Percentiles rank a stretch among this genome's conserved stretches.
These are phyloP conservation scores for Himalopsyche anomala DNA, from an alignment of 2,888 invertebrate species.

Conservation along the genomic window DNA sequence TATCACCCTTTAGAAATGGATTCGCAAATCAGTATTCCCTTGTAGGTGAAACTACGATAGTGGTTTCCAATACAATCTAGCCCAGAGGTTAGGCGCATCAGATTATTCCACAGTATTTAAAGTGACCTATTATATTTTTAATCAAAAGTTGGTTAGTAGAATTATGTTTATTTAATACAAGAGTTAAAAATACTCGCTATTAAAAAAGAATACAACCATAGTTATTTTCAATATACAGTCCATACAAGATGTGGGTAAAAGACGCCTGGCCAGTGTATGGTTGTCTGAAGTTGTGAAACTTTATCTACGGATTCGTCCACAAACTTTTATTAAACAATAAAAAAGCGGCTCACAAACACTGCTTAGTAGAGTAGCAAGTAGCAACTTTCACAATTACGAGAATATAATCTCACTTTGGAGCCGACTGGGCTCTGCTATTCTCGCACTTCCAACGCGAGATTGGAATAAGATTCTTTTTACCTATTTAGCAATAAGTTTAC, in stretches of 20 bases:
- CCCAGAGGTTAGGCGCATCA: too few species aligned
- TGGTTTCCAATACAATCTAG: too few species aligned
- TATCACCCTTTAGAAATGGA: too few species aligned
- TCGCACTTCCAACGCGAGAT: not conserved
- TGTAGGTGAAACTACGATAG: too few species aligned
- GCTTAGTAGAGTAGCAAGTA: conserved; percentile 48
- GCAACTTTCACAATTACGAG: conserved; percentile 52
- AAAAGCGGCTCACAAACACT: conserved; percentile 53
- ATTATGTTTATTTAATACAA: too few species aligned
- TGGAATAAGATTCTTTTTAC: not conserved
- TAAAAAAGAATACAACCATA: too few species aligned
- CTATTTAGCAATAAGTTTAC: not conserved
- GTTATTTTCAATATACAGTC: too few species aligned
- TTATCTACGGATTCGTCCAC: conserved; percentile 47
- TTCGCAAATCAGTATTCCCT: too few species aligned
- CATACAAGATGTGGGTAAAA: not conserved
- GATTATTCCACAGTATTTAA: too few species aligned
- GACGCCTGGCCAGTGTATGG: not conserved
- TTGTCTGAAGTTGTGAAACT: conserved; percentile 36
- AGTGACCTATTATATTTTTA: too few species aligned
- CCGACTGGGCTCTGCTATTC: not conserved
- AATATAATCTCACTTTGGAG: conserved; percentile 28
- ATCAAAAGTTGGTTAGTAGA: too few species aligned
- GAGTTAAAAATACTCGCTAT: too few species aligned
- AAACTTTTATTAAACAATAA: conserved; percentile 60